These are phyloP conservation scores for Zapus hudsonius DNA, from an alignment of 2,113 vertebrate species.

Conservation along the genomic window DNA sequence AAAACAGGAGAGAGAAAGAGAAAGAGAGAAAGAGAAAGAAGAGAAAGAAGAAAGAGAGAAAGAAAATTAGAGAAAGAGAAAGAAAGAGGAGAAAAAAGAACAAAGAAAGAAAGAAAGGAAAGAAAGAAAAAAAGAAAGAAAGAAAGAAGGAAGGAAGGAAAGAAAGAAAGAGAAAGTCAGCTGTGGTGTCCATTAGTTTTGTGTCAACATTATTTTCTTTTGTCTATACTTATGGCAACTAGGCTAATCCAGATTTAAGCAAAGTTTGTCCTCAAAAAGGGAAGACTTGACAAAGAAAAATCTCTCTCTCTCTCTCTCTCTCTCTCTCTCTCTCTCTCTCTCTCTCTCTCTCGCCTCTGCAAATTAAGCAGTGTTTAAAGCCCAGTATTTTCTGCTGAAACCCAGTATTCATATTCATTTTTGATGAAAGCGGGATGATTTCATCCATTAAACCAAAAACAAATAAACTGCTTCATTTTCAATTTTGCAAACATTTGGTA, in stretches of 20 bases:
- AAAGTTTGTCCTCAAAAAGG: not conserved
- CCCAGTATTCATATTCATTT: not conserved
- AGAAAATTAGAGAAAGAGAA: no score
- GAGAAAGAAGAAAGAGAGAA: no score
- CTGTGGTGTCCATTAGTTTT: no score
- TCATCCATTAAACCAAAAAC: not conserved
- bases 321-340: not conserved
- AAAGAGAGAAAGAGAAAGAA: no score
- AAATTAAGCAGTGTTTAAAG: not conserved
- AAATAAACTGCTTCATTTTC: not conserved
- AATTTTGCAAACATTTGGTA: not conserved
- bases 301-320: not conserved
- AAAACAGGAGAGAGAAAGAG: no score
- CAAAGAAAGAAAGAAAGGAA: no score
- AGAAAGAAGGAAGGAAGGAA: no score
- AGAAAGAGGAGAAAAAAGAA: no score
- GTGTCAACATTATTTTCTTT: not conserved
- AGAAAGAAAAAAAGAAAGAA: no score
- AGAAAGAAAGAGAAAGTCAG: no score
- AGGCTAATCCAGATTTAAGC: conserved; percentile 3
- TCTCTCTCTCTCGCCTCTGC: not conserved
- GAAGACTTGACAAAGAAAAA: not conserved
- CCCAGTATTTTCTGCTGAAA: not conserved
- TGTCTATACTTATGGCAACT: not conserved
- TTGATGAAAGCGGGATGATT: not conserved